These are phyloP conservation scores for Leptinotarsa haldemani DNA, from an alignment of 2,888 invertebrate species.

Conservation along the genomic window DNA sequence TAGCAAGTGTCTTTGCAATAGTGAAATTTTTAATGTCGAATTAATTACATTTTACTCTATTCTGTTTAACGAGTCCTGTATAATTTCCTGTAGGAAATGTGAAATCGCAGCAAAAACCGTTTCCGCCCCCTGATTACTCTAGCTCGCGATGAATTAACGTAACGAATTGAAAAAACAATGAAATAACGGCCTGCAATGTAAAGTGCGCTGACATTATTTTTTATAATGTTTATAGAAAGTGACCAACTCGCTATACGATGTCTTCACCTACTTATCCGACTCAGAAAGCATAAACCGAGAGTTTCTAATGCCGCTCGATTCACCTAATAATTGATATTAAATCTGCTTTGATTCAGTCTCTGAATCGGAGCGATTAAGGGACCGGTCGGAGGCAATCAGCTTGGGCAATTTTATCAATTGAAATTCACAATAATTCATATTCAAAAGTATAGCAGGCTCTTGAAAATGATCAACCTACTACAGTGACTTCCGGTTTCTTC, in stretches of 20 bases:
- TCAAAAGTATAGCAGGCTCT: too few species aligned
- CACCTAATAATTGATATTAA: conserved; percentile 19
- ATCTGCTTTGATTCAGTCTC: neutral
- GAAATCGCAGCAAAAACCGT: neutral
- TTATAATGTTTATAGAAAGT: conserved; percentile 22
- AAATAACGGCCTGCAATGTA: neutral
- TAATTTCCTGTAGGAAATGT: neutral
- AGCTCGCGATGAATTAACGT: neutral
- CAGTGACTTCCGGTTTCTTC: too few species aligned
- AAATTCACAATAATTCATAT: too few species aligned
- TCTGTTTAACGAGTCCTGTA: neutral
- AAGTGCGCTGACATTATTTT: conserved; percentile 26
- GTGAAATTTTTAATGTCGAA: too few species aligned
- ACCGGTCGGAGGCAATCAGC: neutral
- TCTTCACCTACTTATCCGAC: conserved; percentile 40
- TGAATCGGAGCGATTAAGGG: neutral
- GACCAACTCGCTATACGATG: neutral
- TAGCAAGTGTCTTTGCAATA: too few species aligned
- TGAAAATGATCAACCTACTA: too few species aligned
- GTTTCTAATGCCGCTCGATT: conserved; percentile 29
- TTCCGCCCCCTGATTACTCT: neutral
- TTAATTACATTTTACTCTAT: too few species aligned
- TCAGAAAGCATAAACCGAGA: conserved; percentile 42
- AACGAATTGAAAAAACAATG: conserved; percentile 16
- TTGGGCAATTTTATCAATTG: too few species aligned